Conservation (phyloP, 2,888 invertebrate genomes). For the Diogma glabrata region DNA sequence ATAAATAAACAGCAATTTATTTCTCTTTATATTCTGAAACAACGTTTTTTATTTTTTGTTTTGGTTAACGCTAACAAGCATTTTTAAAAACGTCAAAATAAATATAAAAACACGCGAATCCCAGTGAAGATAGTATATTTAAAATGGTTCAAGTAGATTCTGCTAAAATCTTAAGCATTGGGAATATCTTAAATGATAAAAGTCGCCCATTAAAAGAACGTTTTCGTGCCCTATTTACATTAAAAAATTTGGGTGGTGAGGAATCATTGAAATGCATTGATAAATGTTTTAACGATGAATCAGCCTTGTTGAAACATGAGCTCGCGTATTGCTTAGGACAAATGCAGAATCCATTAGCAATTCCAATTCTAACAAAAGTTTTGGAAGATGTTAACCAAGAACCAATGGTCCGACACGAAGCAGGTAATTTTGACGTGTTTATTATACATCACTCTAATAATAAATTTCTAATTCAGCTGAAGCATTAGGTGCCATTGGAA, state of each 20-base stretch:
- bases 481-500: slow-evolving; percentile 92
- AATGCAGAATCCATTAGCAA: slow-evolving; percentile 79
- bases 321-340: slow-evolving; percentile 96
- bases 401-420: slow-evolving; percentile 97
- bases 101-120: too few relatives aligned
- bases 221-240: slow-evolving; percentile 89
- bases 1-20: too few relatives aligned
- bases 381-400: slow-evolving; percentile 71
- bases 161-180: slow-evolving; percentile 46
- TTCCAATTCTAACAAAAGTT: slow-evolving; percentile 60
- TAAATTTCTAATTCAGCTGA: slow-evolving; percentile 56
- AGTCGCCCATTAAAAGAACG: slow-evolving; percentile 73
- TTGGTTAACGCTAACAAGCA: too few relatives aligned
- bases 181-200: slow-evolving; percentile 58
- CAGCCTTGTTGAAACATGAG: slow-evolving; percentile 89
- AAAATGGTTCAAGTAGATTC: slow-evolving; percentile 27
- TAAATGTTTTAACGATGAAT: slow-evolving; percentile 70
- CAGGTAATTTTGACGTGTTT: slow-evolving; percentile 47
- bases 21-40: too few relatives aligned
- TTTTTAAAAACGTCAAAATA: too few relatives aligned
- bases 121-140: too few relatives aligned
- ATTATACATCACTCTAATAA: not conserved
- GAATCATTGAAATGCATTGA: slow-evolving; percentile 68
- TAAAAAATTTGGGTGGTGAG: slow-evolving; percentile 79
- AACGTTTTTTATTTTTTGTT: too few relatives aligned